Evolutionary conservation across 2,113 vertebrate genomes (phyloP), one percentile per base, ranked within the genome.

Genomic region (Pangasianodon hypophthalmus): DNA sequence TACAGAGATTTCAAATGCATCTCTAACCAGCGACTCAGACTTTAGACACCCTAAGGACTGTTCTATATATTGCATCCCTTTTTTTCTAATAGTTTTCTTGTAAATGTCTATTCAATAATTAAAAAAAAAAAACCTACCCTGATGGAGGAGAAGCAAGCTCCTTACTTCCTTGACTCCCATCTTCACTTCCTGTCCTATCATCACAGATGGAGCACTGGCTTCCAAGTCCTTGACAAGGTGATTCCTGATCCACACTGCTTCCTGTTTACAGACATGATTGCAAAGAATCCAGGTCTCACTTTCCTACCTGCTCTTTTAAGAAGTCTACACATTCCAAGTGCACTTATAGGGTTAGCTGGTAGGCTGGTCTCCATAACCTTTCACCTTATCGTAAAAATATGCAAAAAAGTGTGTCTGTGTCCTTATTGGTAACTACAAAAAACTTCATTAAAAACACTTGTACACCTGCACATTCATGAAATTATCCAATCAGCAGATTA

Each of bases 201-300:
- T 92, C 90, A 90, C 90, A 94, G 58, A 86, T 71, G 84, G 90
- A 92, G 83, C 92, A 91, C 46, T 86, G 80, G 48, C 88, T 90
- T 73, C 58, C 88, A 37, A n/a, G 52, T 56, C 80, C 87, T 50
- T 79, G 71, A 67, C 67, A 90, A n/a, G 58, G 19, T 75, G 77
- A 88, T 85, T 83, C 84, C 69, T 82, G 64, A 54, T 82, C 87
- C 48, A 26, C 84, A 80, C n/a, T 73, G 84, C 62, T 90, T 75
- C 41, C 89, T 92, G 50, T 26, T 54, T 24, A 81, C 18, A 88
- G 29, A 79, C 37, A 89, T 14, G 24, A 41, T 18, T 8, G 62
- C 24, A 86, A 44, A 52, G 29, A 79, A 6, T 3, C 10, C 4
- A 41, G 9, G 21, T 10, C 24, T 84, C 26, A 18, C 29, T 54